Evolutionary conservation across 2,113 vertebrate genomes (phyloP), one percentile per base, ranked within the genome.

Genomic region (Leucopsar rothschildi): DNA sequence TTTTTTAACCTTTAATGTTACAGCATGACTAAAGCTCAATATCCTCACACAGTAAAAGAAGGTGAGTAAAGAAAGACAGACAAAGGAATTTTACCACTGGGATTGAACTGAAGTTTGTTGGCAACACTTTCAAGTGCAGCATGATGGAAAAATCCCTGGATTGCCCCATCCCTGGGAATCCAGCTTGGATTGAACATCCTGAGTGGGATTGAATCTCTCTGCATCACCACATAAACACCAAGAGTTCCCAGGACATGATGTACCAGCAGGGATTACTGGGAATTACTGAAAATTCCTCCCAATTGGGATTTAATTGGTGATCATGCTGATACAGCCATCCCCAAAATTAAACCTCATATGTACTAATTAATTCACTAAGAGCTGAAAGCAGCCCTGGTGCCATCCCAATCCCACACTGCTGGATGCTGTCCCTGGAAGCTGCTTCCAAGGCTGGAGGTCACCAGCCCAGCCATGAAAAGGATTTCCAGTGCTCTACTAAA

Each of bases 311-410:
- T 12, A 2, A 57, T 22, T 6, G 52, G 52, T n/a, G 55, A 40
- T 31, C 2, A 0, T 8, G 9, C 25, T 66, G 21, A 4, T 8
- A 10, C 3, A 57, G 28, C 8, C 4, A 0, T 35, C 7, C 1
- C 1, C n/a, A 28, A 4, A 69, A 61, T 0, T 9, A 17, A 84
- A 42, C 17, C 17, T 86, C 24, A 12, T 7, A 2, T 1, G 19
- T 4, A 37, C 6, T 60, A 76, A 76, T 77, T 49, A 65, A 76
- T 77, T 60, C 55, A 68, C 68, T 15, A 70, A 52, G 10, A 8
- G 18, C 25, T 45, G 47, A 35, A 52, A 59, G 69, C 81, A 52
- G 40, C 29, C 11, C 20, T 10, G 45, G 20, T 42, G 28, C 52
- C 52, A 42, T 15, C 40, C 82, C 28, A 2, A 42, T 9, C 49